Evolutionary conservation across 2,797 vertebrate genomes (phyloP), one percentile per base, ranked within the genome.

Genomic region (Yasuhikotakia modesta): DNA sequence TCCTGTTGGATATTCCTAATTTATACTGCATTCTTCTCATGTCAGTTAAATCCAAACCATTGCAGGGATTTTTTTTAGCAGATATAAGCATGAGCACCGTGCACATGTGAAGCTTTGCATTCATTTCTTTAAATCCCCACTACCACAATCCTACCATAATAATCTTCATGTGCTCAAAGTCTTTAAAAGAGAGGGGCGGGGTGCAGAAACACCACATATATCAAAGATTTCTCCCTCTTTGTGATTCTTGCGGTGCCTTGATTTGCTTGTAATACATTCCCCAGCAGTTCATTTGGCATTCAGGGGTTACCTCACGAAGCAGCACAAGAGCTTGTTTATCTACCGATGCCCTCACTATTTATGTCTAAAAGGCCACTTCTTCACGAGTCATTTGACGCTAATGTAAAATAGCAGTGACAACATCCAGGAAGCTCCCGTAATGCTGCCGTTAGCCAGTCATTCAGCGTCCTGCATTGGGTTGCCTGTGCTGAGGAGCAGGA

Each of bases 211-310:
- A 43, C 39, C 39, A 43, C 39, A 53, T 35, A 12, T 60, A 32
- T 73, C 39, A 50, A 61, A 66, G 32, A 70, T 50, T 60, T 73
- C 53, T 30, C 46, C 22, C 16, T 0, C 22, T 35, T 52, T 61
- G 64, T 53, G 21, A 48, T 14, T 67, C 19, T 35, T 58, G 72
- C 19, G 6, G 19, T 50, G 65, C 71, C n/a, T 53, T 63, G 67
- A 21, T 78, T 81, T 70, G 72, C 48, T 69, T 21, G 58, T 71
- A 81, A 81, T 72, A 70, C 50, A n/a, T 71, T 60, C 11, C 45
- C 68, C 35, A 55, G 30, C 12, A 69, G 53, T 27, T 78, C 75
- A 78, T 78, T 81, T 81, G 63, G 64, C 75, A 77, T n/a, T 69
- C 53, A 27, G 69, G 79, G 55, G 63, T 81, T 63, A 67, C 67